A percentile compares a stretch with the other conserved stretches of the same genome.
Evolutionary conservation across 2,113 vertebrate genomes (phyloP).

Genomic region (Trichomycterus rosablanca): DNA sequence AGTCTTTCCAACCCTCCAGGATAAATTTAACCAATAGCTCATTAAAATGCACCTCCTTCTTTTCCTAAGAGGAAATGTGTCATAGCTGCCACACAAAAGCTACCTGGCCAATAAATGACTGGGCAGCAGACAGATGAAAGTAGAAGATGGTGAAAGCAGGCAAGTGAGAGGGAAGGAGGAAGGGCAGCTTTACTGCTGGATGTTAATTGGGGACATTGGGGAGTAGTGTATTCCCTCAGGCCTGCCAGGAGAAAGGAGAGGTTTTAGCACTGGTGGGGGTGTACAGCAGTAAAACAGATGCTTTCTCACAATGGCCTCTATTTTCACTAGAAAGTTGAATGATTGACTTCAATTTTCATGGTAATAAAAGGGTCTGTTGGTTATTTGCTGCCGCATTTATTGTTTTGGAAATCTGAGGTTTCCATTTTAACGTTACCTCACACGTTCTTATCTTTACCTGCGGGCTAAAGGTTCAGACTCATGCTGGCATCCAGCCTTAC

Average conservation of each 20-base stretch:
- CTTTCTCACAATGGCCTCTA: conserved; percentile 50
- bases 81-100: conserved; percentile 57
- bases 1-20: conserved; percentile 25
- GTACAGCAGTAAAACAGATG: conserved; percentile 61
- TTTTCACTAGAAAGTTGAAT: conserved; percentile 46
- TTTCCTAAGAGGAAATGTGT: conserved; percentile 48
- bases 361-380: conserved; percentile 36
- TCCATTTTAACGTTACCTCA: conserved; percentile 10
- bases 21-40: conserved; percentile 49
- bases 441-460: neutral
- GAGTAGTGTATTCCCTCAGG: conserved; percentile 56
- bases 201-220: conserved; percentile 62
- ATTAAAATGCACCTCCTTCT: conserved; percentile 45
- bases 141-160: conserved; percentile 55
- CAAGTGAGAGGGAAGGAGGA: conserved; percentile 45
- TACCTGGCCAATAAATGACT: conserved; percentile 58
- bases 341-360: conserved; percentile 41
- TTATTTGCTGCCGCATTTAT: conserved; percentile 7
- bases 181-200: conserved; percentile 58
- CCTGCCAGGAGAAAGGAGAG: conserved; percentile 51
- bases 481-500: neutral
- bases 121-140: conserved; percentile 50
- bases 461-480: neutral
- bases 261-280: conserved; percentile 45
- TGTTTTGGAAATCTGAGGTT: conserved; percentile 16